Evolutionary conservation across 2,113 vertebrate species (phyloP).

Genomic region (Hyaena hyaena): DNA sequence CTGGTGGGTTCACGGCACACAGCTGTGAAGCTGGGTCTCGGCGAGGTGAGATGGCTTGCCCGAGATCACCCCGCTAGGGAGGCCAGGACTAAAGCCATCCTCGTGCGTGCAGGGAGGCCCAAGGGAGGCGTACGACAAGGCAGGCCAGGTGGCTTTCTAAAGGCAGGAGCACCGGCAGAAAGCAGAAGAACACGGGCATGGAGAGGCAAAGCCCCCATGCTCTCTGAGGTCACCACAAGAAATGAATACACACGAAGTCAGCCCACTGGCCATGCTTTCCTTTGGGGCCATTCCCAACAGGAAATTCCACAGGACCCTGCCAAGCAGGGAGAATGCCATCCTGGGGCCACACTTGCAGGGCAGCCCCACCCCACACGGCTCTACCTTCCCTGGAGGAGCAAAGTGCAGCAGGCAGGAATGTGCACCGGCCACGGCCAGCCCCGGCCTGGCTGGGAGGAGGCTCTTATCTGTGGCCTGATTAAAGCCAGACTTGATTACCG

Average conservation of each 20-base stretch:
- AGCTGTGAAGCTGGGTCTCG: background rate
- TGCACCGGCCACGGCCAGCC: background rate
- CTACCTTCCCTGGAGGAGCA: background rate
- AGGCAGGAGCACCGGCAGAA: background rate
- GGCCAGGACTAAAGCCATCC: background rate
- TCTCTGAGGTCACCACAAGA: background rate
- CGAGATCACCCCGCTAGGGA: background rate
- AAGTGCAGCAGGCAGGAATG: background rate
- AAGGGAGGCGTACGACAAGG: background rate
- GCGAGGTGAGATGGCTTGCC: background rate
- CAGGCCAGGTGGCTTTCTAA: background rate
- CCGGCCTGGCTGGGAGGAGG: background rate
- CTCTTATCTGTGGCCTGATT: slow-evolving; percentile 2
- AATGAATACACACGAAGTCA: background rate
- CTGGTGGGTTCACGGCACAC: background rate
- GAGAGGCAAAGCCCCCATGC: background rate
- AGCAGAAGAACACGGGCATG: fast-evolving
- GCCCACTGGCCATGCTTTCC: background rate
- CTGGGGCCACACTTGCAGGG: background rate
- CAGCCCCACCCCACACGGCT: background rate
- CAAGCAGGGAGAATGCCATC: background rate
- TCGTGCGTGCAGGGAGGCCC: background rate
- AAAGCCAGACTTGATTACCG: background rate
- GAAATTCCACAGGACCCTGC: background rate
- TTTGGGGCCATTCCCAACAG: background rate